These are phyloP conservation scores for Dinoponera quadriceps DNA, from an alignment of 1,140 invertebrate species.

Conservation along the genomic window DNA sequence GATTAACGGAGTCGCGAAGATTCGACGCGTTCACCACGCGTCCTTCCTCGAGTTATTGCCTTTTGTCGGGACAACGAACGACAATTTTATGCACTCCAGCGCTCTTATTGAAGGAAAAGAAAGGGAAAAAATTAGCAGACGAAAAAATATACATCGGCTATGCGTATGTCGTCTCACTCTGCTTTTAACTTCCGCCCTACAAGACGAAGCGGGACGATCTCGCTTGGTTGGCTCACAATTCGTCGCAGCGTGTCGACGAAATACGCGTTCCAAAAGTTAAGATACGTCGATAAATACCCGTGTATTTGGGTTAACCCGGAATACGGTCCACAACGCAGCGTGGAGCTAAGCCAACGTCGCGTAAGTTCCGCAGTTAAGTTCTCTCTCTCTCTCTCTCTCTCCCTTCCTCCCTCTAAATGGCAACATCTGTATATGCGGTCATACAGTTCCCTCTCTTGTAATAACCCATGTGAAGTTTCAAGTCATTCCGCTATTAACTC, in stretches of 20 bases:
- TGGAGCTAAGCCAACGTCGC: slow-evolving; percentile 82
- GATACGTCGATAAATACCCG: slow-evolving; percentile 69
- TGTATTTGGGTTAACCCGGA: slow-evolving; percentile 78
- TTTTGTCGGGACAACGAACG: background rate
- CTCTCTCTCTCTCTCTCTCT: background rate
- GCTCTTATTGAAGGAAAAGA: background rate
- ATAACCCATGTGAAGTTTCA: no score
- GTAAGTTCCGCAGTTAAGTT: slow-evolving; percentile 71
- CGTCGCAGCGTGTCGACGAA: background rate
- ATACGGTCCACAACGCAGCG: slow-evolving; percentile 81
- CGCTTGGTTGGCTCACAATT: background rate
- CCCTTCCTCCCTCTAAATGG: no score
- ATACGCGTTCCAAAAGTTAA: slow-evolving; percentile 61
- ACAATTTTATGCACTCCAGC: background rate
- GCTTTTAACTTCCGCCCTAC: background rate
- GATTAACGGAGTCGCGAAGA: background rate
- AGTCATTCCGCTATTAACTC: no score
- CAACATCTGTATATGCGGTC: no score
- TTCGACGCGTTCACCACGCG: background rate
- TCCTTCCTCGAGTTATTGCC: background rate
- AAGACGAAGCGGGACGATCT: background rate
- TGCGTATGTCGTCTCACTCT: background rate
- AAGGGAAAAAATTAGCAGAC: background rate
- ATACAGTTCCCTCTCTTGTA: no score
- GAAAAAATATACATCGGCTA: background rate